Conservation (phyloP, 2,113 vertebrate species). For the Upupa epops region DNA sequence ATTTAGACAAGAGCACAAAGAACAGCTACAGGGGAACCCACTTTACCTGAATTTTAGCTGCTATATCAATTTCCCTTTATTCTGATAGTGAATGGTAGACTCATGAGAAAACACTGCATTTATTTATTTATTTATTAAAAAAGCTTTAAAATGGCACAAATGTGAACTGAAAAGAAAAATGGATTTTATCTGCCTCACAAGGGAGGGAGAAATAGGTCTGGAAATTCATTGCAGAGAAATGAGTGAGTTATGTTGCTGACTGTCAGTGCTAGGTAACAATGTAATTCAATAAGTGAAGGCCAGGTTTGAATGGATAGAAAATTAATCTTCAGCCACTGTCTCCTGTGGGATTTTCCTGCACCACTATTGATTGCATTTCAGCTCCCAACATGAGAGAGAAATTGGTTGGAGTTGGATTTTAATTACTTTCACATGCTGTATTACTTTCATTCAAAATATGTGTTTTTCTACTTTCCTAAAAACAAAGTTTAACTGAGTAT, state of each 20-base stretch:
- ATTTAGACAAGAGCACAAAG: neutral
- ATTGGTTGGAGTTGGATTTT: constrained; percentile 62
- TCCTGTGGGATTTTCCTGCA: constrained; percentile 55
- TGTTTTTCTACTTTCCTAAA: neutral
- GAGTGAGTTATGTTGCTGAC: constrained; percentile 52
- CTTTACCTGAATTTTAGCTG: neutral
- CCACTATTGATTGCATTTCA: constrained; percentile 70
- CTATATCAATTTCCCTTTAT: neutral
- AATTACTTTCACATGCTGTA: constrained; percentile 60
- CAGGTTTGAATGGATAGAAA: constrained; percentile 67
- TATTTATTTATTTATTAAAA: neutral
- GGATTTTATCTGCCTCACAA: neutral
- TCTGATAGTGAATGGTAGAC: neutral
- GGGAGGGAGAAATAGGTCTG: neutral
- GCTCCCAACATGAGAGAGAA: constrained; percentile 40
- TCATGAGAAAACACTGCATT: neutral
- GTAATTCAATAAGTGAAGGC: constrained; percentile 57
- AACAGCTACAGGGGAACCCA: neutral
- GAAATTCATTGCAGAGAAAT: constrained; percentile 41
- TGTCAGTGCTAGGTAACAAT: constrained; percentile 32
- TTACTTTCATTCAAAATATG: constrained; percentile 38
- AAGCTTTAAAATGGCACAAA: neutral
- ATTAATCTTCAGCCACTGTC: constrained; percentile 65
- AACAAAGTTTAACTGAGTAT: neutral
- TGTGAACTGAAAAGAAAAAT: constrained; percentile 19